A percentile compares a stretch with the other conserved stretches of the same genome.
These are phyloP conservation scores for Bombus sibiricus DNA, from an alignment of 1,140 invertebrate genomes.

Conservation along the genomic window DNA sequence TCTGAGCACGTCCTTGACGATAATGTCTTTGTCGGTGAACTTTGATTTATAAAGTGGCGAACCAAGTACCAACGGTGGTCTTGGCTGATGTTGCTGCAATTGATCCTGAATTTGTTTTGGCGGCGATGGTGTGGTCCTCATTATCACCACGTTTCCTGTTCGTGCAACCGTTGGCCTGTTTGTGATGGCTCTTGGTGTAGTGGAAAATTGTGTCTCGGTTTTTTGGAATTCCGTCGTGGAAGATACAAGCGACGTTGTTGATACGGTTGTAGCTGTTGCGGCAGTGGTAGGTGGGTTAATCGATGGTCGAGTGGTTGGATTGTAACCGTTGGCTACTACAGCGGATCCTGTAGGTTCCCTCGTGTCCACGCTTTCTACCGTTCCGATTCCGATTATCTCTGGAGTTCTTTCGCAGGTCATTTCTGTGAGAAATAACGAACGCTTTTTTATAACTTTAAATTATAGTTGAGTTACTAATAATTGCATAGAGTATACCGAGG, in stretches of 20 bases:
- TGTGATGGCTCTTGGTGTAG: conserved; percentile 68
- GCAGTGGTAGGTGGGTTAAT: conserved; percentile 56
- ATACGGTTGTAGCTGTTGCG: conserved; percentile 64
- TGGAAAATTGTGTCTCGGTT: conserved; percentile 63
- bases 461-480: too few relatives aligned
- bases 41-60: conserved; percentile 86
- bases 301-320: conserved; percentile 50
- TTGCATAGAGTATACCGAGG: too few relatives aligned
- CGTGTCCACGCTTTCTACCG: conserved; percentile 83
- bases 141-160: conserved; percentile 80
- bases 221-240: conserved; percentile 69
- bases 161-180: conserved; percentile 75
- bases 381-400: conserved; percentile 84
- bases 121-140: conserved; percentile 75
- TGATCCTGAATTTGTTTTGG: conserved; percentile 75
- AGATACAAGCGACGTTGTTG: conserved; percentile 67
- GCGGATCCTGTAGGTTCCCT: conserved; percentile 79
- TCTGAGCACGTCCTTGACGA: conserved; percentile 92
- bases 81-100: conserved; percentile 80
- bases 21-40: conserved; percentile 88
- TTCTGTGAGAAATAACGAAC: conserved; percentile 70
- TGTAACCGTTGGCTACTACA: conserved; percentile 53
- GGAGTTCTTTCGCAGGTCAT: conserved; percentile 78
- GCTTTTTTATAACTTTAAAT: too few relatives aligned
- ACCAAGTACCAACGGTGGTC: conserved; percentile 88